These are phyloP conservation scores for Arvicanthis niloticus DNA, from an alignment of 2,113 vertebrate genomes.

Conservation along the genomic window DNA sequence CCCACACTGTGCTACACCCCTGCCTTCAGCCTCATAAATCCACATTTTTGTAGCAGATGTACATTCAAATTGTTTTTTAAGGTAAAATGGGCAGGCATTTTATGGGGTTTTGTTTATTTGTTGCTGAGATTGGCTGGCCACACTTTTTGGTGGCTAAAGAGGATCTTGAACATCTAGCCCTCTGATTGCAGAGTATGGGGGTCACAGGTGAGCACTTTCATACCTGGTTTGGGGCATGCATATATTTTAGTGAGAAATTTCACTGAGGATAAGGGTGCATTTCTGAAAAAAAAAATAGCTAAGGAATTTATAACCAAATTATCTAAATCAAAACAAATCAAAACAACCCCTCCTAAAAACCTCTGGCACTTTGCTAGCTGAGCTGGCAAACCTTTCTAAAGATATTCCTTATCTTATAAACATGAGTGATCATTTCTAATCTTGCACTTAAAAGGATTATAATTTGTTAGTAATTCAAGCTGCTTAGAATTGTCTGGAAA, in stretches of 20 bases:
- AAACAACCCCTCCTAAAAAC: neutral
- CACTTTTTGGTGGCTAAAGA: neutral
- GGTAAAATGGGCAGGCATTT: neutral
- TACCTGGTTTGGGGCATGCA: neutral
- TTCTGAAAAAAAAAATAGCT: slow-evolving; percentile 19
- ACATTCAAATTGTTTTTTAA: slow-evolving; percentile 29
- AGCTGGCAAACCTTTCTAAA: neutral
- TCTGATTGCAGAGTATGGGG: neutral
- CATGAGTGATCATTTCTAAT: neutral
- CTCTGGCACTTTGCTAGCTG: neutral
- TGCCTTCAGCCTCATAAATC: neutral
- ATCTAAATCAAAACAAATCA: slow-evolving; percentile 11
- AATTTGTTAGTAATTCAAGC: neutral
- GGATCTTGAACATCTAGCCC: neutral
- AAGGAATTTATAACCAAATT: neutral
- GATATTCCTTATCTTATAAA: slow-evolving; percentile 41
- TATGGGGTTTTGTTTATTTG: neutral
- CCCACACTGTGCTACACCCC: neutral
- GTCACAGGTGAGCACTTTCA: no score
- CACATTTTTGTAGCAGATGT: slow-evolving; percentile 18
- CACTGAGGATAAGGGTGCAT: neutral
- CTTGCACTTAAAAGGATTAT: neutral
- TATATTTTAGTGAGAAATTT: slow-evolving; percentile 14
- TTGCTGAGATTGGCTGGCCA: neutral
- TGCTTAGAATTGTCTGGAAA: neutral